Evolutionary conservation across 1,140 invertebrate genomes (phyloP).

Genomic region (Hestina assimilis): DNA sequence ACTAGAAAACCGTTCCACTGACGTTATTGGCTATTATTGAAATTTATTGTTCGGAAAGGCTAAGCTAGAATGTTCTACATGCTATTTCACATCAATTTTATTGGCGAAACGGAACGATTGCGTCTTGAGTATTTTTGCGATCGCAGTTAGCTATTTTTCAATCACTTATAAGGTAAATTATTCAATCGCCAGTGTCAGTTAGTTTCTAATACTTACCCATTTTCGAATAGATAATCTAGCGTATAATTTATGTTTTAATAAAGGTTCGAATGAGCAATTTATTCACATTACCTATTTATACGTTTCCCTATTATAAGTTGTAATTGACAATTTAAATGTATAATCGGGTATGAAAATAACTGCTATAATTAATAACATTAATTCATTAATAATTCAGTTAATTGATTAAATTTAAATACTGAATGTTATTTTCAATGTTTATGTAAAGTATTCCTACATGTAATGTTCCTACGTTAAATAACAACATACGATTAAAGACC

Average conservation of each 20-base stretch:
- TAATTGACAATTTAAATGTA: neutral
- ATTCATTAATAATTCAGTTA: neutral
- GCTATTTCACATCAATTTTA: conserved; percentile 14
- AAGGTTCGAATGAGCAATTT: neutral
- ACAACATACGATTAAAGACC: no score
- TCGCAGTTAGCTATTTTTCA: conserved; percentile 2
- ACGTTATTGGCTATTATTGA: conserved; percentile 15
- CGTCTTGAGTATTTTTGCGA: conserved; percentile 5
- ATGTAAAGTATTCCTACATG: neutral
- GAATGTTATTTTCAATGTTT: neutral
- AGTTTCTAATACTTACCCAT: no score
- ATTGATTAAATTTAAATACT: neutral
- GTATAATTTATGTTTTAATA: no score
- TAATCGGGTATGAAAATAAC: neutral
- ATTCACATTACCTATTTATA: neutral
- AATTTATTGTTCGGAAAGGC: conserved; percentile 11
- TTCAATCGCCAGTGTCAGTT: no score
- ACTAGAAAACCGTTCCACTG: neutral
- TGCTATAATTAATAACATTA: neutral
- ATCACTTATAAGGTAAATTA: conserved; percentile 12
- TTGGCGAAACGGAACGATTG: neutral
- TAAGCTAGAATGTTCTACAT: conserved; percentile 3
- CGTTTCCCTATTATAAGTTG: neutral
- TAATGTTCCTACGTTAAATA: neutral
- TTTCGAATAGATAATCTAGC: no score